Percentiles rank a stretch among this genome's conserved stretches.
phyloP scores from a whole-genome alignment of 2,888 invertebrate species.

The Seira musarum region DNA sequence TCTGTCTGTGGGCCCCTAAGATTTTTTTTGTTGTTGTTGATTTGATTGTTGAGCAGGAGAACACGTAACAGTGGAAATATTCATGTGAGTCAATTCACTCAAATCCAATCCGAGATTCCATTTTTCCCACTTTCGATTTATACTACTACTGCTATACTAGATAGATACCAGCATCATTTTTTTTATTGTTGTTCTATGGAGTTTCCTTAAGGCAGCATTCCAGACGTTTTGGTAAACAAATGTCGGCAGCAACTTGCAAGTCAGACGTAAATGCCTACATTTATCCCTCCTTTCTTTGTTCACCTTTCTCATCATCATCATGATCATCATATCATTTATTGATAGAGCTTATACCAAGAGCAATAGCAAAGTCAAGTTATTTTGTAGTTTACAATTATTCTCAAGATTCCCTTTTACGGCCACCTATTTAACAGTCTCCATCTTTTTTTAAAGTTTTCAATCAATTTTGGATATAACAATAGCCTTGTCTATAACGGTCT shows the following conservation, averaged over 20 bases:
- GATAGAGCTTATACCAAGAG: slow-evolving; percentile 19
- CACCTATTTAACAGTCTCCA: neutral
- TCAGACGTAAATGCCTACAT: slow-evolving; percentile 18
- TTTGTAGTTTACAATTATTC: neutral
- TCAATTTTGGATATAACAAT: no score
- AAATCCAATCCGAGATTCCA: slow-evolving; percentile 27
- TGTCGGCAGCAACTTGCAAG: slow-evolving; percentile 18
- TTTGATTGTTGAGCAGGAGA: no score
- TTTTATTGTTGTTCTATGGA: slow-evolving; percentile 36
- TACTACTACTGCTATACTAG: no score
- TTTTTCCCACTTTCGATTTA: slow-evolving; percentile 52
- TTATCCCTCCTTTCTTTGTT: slow-evolving; percentile 48
- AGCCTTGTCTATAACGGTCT: no score
- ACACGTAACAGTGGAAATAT: neutral
- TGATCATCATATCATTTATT: slow-evolving; percentile 16
- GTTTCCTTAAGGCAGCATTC: slow-evolving; percentile 30
- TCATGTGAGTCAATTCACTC: neutral
- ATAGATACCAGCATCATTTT: slow-evolving; percentile 45
- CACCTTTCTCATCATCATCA: slow-evolving; percentile 21
- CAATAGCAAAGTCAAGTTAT: neutral
- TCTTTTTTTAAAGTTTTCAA: no score
- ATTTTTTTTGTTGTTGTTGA: no score
- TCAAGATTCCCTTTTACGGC: no score
- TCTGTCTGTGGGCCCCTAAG: no score
- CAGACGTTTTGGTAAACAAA: slow-evolving; percentile 24